Evolutionary conservation across 1,140 invertebrate species (phyloP).

Genomic region (Drosophila punjabiensis): DNA sequence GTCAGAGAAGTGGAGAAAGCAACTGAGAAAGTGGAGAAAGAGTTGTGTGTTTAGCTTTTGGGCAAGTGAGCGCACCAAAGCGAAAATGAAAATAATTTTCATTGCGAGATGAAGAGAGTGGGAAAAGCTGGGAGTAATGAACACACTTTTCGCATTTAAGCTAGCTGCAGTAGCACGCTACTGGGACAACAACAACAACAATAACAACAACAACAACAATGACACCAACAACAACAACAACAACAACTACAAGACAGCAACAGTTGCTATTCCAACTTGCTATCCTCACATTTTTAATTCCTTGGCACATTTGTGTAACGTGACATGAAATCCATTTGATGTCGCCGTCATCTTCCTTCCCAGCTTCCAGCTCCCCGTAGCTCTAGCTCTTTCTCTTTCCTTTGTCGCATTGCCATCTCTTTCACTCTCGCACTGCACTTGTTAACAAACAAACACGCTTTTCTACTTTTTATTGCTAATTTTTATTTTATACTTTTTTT

Average conservation of each 20-base stretch:
- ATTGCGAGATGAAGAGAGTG: conserved; percentile 47
- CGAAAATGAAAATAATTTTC: conserved; percentile 81
- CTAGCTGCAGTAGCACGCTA: conserved; percentile 71
- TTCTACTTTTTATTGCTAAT: conserved; percentile 84
- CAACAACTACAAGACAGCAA: conserved; percentile 68
- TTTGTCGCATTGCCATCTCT: conserved; percentile 12
- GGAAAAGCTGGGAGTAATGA: conserved; percentile 60
- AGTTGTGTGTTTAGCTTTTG: conserved; percentile 71
- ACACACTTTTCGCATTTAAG: conserved; percentile 83
- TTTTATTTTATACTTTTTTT: conserved; percentile 72
- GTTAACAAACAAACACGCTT: conserved; percentile 84
- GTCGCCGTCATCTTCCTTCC: conserved; percentile 55
- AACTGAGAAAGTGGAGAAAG: conserved; percentile 26
- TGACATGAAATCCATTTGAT: conserved; percentile 84
- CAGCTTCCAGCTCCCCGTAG: conserved; percentile 1
- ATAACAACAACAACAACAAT: conserved; percentile 25
- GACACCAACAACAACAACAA: conserved; percentile 42
- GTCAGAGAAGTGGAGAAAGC: conserved; percentile 23
- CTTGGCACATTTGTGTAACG: conserved; percentile 83
- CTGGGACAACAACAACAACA: conserved; percentile 69
- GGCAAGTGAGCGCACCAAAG: conserved; percentile 77
- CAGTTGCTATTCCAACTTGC: conserved; percentile 65
- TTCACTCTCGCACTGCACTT: conserved; percentile 54
- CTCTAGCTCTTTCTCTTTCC: conserved; percentile 6
- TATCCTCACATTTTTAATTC: conserved; percentile 79